These are phyloP conservation scores for Tillus elongatus DNA, from an alignment of 2,888 invertebrate genomes.

Conservation along the genomic window DNA sequence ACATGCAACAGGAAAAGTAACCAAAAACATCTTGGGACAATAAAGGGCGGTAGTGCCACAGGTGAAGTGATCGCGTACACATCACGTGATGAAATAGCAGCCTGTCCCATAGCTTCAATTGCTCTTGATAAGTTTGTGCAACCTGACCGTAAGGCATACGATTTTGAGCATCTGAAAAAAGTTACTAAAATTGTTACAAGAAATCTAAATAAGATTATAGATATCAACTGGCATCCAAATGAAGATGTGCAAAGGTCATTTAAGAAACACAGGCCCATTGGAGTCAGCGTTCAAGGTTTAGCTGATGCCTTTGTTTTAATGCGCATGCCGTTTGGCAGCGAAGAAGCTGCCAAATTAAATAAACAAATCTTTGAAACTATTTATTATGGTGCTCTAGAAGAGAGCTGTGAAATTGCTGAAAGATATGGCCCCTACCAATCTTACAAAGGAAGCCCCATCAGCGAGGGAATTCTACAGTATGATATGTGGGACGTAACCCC, in stretches of 20 bases:
- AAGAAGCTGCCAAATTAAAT: slow-evolving; percentile 73
- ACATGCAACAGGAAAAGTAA: slow-evolving; percentile 55
- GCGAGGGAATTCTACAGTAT: slow-evolving; percentile 87
- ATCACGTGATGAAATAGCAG: slow-evolving; percentile 49
- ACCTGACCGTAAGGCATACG: slow-evolving; percentile 41
- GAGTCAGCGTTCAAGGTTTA: slow-evolving; percentile 82
- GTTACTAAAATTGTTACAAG: slow-evolving; percentile 47
- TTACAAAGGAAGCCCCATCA: slow-evolving; percentile 81
- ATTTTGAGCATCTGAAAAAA: slow-evolving; percentile 47
- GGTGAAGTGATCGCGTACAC: slow-evolving; percentile 57
- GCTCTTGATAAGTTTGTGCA: slow-evolving; percentile 51
- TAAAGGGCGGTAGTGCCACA: slow-evolving; percentile 56
- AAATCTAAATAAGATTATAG: slow-evolving; percentile 55
- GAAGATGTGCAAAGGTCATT: slow-evolving; percentile 48
- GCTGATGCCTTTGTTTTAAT: slow-evolving; percentile 89
- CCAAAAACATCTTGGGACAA: slow-evolving; percentile 57
- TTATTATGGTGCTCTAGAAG: slow-evolving; percentile 87
- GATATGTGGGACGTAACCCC: slow-evolving; percentile 93
- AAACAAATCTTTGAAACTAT: slow-evolving; percentile 94
- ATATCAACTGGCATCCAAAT: slow-evolving; percentile 53
- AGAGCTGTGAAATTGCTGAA: slow-evolving; percentile 84
- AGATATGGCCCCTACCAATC: slow-evolving; percentile 77
- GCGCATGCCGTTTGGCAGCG: slow-evolving; percentile 84
- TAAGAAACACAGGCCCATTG: slow-evolving; percentile 34
- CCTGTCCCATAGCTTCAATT: slow-evolving; percentile 56